phyloP scores from a whole-genome alignment of 2,797 vertebrate genomes.

The Telmatherina bonti region DNA sequence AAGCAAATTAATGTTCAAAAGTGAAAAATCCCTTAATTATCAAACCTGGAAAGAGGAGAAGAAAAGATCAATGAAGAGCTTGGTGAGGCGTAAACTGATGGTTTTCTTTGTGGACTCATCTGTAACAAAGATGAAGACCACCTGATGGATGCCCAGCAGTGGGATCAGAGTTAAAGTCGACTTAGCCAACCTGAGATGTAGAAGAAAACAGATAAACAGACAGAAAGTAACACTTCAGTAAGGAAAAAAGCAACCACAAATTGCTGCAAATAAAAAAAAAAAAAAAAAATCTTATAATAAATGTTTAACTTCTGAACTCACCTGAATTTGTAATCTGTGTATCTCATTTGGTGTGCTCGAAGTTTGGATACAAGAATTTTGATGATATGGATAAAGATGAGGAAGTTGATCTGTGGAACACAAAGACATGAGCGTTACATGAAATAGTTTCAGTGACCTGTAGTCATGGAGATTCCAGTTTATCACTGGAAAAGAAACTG shows the following conservation, averaged over 20 bases:
- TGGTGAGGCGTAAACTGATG: constrained; percentile 88
- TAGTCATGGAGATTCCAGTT: not conserved
- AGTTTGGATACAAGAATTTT: constrained; percentile 94
- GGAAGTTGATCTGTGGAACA: constrained; percentile 91
- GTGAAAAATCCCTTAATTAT: not conserved
- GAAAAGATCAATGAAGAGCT: constrained; percentile 94
- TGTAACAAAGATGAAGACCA: constrained; percentile 91
- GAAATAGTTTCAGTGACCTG: not conserved
- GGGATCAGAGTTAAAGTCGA: constrained; percentile 97
- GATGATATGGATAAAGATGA: constrained; percentile 93
- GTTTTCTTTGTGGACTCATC: constrained; percentile 89
- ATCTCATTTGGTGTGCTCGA: constrained; percentile 93
- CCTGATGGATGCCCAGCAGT: constrained; percentile 93
- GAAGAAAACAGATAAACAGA: not conserved
- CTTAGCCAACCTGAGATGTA: constrained; percentile 88
- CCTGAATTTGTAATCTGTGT: constrained; percentile 96
- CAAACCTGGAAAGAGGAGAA: constrained; percentile 95
- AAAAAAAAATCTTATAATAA: not conserved
- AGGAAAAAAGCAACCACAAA: not conserved
- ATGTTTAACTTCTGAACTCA: constrained; percentile 62
- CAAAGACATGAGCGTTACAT: constrained; percentile 6
- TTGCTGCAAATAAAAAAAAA: not conserved
- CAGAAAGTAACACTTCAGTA: not conserved
- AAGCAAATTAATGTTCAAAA: not conserved
- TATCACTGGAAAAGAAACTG: not conserved